These are phyloP conservation scores for Lasius fuliginosus DNA, from an alignment of 2,888 invertebrate genomes.

Conservation along the genomic window DNA sequence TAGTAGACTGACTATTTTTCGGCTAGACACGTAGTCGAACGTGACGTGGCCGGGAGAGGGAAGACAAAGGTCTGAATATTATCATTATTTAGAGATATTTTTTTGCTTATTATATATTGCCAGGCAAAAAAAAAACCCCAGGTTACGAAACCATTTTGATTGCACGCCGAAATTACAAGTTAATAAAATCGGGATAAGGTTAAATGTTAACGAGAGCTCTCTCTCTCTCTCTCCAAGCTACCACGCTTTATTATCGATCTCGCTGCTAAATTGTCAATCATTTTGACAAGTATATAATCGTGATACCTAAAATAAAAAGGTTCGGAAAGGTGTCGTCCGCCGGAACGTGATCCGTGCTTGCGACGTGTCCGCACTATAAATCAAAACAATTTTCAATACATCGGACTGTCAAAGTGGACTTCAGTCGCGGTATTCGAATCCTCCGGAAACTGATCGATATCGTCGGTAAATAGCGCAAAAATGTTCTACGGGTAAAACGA, in stretches of 20 bases:
- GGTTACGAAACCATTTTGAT: background rate
- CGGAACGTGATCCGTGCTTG: slow-evolving; percentile 13
- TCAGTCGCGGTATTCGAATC: slow-evolving; percentile 18
- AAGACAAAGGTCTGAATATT: background rate
- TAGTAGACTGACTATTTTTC: background rate
- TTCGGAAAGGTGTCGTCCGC: background rate
- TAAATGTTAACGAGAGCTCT: background rate
- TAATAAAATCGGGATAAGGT: background rate
- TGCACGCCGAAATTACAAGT: too few species aligned
- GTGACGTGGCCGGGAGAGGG: background rate
- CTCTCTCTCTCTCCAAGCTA: background rate
- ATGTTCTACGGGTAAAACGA: background rate
- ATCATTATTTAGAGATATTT: background rate
- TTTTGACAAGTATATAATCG: background rate
- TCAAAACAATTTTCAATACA: slow-evolving; percentile 23
- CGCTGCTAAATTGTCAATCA: background rate
- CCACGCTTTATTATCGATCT: slow-evolving; percentile 6
- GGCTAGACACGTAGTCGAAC: background rate
- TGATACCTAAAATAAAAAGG: slow-evolving; percentile 43
- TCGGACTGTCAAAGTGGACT: slow-evolving; percentile 9
- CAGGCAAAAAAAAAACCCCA: background rate
- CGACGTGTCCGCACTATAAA: background rate
- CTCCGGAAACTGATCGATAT: background rate
- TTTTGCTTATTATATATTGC: background rate
- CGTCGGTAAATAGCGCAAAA: background rate